A percentile compares a stretch with the other conserved stretches of the same genome.
phyloP scores from a whole-genome alignment of 2,888 invertebrate genomes.

The Cataglyphis albicans region DNA sequence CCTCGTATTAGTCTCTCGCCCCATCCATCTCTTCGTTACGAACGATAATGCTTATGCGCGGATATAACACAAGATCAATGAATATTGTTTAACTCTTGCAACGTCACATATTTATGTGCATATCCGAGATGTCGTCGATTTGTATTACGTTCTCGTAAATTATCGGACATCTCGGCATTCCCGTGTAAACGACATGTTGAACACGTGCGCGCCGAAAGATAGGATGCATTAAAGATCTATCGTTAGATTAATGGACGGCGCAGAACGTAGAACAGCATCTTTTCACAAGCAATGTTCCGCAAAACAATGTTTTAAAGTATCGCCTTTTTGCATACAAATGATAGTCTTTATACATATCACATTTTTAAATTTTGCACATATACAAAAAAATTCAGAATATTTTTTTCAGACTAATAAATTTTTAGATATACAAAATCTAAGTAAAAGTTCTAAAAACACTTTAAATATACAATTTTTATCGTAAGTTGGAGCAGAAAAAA shows the following conservation, averaged over 20 bases:
- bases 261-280: background rate
- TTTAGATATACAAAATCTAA: no score
- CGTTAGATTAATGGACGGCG: constrained; percentile 24
- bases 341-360: background rate
- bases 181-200: constrained; percentile 57
- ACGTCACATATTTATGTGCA: background rate
- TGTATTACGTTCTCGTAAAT: constrained; percentile 70
- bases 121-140: constrained; percentile 49
- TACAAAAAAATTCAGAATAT: background rate
- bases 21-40: constrained; percentile 23
- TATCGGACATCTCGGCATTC: constrained; percentile 57
- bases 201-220: constrained; percentile 28
- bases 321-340: background rate
- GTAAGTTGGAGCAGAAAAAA: no score
- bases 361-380: background rate
- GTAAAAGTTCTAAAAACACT: no score
- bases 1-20: constrained; percentile 2
- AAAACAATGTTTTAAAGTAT: background rate
- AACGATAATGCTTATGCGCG: constrained; percentile 56
- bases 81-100: constrained; percentile 57
- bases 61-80: constrained; percentile 47
- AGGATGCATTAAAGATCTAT: constrained; percentile 31
- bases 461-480: no score
- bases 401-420: background rate
- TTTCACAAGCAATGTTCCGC: background rate